Base-by-base conservation (phyloP, 2,888 invertebrate species). In the Hyposoter dolosus region DNA sequence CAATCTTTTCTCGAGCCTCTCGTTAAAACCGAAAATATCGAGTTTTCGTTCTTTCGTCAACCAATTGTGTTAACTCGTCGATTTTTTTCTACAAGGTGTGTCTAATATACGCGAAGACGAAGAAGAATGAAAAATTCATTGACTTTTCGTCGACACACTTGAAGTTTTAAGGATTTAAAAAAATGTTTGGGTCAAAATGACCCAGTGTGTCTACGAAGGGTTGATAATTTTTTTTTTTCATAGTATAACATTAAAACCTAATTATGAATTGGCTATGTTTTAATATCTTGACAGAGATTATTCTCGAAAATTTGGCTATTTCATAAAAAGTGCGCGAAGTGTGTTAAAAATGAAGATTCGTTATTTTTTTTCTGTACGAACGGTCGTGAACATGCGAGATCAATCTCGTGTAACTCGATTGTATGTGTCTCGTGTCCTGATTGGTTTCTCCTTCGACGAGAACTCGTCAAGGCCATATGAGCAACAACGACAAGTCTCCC, bases 371-470 rank as follows among this genome's bases (percentile, higher is more conserved):
- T 82, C 19, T 43, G 12, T 68, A 12, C 75, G 68, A 75, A 60
- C 40, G 65, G 3, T 65, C n/a, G 65, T n/a, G 40, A 28, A 60
- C 28, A 66, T 35, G 40, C 60, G 28, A 71, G 47, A 71, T 66
- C 50, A 72, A 75, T 69, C 56, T 53, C 74, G 68, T 23, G 56
- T 47, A 76, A 75, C 83, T 83, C 71, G 78, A 72, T 60, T 60
- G 45, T 45, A 45, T 60, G 68, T 23, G 76, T 78, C 74, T 71
- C 71, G 45, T 50, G 28, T 71, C 71, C 23, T 35, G 79, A 83
- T 83, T 83, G 83, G 75, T 83, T 84, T 84, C 80, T 84, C 80
- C 80, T 84, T 76, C 84, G 80, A 79, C 84, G 65, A 84, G 80
- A 84, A 68, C 78, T 75, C 80, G 75, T 80, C 80, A 80, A 75